Percentiles rank a stretch among this genome's conserved stretches.
Conservation (phyloP, 2,113 vertebrate genomes). For the Excalfactoria chinensis region DNA sequence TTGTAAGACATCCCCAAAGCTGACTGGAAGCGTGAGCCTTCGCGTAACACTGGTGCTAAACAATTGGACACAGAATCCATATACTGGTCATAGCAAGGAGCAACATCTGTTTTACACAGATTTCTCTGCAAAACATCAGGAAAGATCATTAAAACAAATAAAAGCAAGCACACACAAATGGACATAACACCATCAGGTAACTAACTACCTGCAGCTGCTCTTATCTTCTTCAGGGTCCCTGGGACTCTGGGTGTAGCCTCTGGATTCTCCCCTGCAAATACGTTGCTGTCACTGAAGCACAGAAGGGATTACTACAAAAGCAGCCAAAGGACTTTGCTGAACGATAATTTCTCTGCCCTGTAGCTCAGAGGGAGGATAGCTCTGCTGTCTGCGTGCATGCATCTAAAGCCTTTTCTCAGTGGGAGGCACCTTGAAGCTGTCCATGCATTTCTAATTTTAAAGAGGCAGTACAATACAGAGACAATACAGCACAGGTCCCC, state of each 20-base stretch:
- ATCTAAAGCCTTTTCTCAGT: slow-evolving; percentile 64
- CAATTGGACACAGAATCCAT: not conserved
- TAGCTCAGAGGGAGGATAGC: slow-evolving; percentile 35
- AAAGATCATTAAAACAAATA: not conserved
- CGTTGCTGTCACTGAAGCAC: not conserved
- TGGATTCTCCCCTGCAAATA: not conserved
- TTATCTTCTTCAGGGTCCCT: not conserved
- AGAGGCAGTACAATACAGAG: slow-evolving; percentile 48
- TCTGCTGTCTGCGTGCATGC: slow-evolving; percentile 36
- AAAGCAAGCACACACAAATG: not conserved
- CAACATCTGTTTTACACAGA: not conserved
- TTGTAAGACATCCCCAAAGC: not conserved
- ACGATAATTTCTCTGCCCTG: not conserved
- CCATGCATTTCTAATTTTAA: slow-evolving; percentile 72
- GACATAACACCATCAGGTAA: not conserved
- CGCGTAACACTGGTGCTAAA: not conserved
- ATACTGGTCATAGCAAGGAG: not conserved
- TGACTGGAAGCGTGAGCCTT: not conserved
- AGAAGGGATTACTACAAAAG: not conserved
- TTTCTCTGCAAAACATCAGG: not conserved
- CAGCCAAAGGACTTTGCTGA: not conserved
- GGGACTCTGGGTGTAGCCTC: not conserved
- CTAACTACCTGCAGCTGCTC: slow-evolving; percentile 45
- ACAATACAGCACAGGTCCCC: not conserved
- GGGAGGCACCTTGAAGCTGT: slow-evolving; percentile 71